Evolutionary conservation across 2,797 vertebrate genomes (phyloP).

Genomic region (Serranus cabrilla): DNA sequence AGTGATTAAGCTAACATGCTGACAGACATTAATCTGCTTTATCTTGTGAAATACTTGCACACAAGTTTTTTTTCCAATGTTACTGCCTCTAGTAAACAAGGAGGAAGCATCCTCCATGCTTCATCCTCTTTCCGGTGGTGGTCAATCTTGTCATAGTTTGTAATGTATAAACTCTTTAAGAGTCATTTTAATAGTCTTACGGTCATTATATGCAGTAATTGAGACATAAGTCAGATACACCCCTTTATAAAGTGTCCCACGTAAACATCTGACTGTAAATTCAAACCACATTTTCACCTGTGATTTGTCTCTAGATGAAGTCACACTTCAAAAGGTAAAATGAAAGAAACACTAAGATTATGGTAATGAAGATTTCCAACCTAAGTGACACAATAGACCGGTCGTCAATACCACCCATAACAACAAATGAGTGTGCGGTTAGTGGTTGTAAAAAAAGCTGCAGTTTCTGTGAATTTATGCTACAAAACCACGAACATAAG

Average conservation of each 20-base stretch:
- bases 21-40: slow-evolving; percentile 73
- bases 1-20: slow-evolving; percentile 70
- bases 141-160: slow-evolving; percentile 15
- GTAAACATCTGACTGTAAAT: slow-evolving; percentile 1
- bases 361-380: no score
- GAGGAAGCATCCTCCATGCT: slow-evolving; percentile 2
- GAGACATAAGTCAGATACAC: slow-evolving; percentile 3
- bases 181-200: slow-evolving; percentile 2
- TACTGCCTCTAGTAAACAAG: slow-evolving; percentile 54
- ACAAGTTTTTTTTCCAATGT: slow-evolving; percentile 34
- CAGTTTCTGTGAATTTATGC: no score
- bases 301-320: no score
- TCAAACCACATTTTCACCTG: background rate
- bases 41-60: slow-evolving; percentile 60
- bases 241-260: background rate
- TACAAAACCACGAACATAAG: no score
- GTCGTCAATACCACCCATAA: no score
- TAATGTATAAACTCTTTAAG: background rate
- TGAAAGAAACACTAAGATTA: no score
- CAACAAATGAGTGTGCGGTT: no score
- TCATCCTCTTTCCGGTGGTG: slow-evolving; percentile 1
- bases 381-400: no score
- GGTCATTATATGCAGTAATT: background rate
- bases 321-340: no score
- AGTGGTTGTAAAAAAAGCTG: no score